Conservation (phyloP, 2,113 vertebrate species). For the Trogon melanurus region DNA sequence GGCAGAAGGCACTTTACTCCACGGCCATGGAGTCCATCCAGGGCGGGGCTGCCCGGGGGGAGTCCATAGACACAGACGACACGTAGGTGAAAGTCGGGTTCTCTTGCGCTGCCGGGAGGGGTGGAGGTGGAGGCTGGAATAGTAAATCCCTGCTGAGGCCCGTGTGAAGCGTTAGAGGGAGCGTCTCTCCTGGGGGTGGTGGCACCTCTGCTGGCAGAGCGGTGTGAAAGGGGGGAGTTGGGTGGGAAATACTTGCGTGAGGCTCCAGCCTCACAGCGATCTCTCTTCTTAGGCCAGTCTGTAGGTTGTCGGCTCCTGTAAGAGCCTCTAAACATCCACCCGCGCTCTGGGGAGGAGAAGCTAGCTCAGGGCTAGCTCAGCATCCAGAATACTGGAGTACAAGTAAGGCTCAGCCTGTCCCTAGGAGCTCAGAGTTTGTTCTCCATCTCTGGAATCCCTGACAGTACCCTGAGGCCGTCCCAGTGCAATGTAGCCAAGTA, state of each 20-base stretch:
- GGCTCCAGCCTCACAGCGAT: neutral
- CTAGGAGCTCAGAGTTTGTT: neutral
- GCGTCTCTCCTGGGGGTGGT: neutral
- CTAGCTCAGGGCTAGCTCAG: neutral
- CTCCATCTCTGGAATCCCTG: neutral
- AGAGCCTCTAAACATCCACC: neutral
- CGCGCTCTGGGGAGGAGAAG: neutral
- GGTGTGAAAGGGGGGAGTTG: neutral
- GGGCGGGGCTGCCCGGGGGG: conserved; percentile 91
- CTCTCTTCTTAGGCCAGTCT: neutral
- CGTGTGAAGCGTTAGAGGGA: neutral
- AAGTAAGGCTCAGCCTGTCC: neutral
- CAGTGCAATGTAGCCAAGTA: neutral
- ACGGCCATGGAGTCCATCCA: conserved; percentile 99
- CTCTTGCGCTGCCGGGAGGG: rapidly evolving
- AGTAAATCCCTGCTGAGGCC: neutral
- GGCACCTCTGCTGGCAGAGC: neutral
- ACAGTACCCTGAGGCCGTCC: neutral
- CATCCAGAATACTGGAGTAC: neutral
- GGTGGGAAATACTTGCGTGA: neutral
- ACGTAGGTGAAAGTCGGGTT: conserved; percentile 82
- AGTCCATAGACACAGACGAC: conserved; percentile 93
- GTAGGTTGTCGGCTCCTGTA: neutral
- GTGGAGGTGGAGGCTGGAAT: neutral
- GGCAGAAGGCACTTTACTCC: conserved; percentile 97